A percentile compares a stretch with the other conserved stretches of the same genome.
Evolutionary conservation across 2,888 invertebrate genomes (phyloP).

Genomic region (Poecilus cupreus): DNA sequence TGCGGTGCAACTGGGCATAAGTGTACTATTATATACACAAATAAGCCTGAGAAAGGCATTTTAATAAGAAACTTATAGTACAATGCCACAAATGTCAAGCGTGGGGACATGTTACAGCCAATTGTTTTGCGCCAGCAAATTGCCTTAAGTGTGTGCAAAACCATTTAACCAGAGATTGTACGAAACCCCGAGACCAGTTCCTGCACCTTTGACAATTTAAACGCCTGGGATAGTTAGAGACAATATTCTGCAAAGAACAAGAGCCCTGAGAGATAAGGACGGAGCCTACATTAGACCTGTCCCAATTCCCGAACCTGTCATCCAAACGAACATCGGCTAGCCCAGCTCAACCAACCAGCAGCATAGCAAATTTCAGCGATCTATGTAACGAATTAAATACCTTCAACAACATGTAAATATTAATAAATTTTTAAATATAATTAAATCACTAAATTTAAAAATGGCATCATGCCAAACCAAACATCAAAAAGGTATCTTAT

Average conservation of each 20-base stretch:
- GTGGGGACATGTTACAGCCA: neutral
- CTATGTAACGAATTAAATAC: neutral
- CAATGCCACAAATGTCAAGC: neutral
- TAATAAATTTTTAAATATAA: neutral
- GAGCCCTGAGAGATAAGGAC: too few species aligned
- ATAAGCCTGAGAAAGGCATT: neutral
- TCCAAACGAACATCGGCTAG: too few species aligned
- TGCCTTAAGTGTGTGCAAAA: neutral
- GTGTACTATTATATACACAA: neutral
- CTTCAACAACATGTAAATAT: neutral
- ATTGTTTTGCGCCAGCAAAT: neutral
- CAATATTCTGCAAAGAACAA: too few species aligned
- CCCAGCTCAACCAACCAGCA: too few species aligned
- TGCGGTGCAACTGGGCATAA: too few species aligned
- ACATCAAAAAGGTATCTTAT: too few species aligned
- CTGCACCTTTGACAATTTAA: neutral
- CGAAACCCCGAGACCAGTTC: too few species aligned
- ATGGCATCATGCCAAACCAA: neutral
- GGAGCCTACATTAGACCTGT: neutral
- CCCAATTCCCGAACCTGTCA: neutral
- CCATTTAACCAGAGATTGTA: neutral
- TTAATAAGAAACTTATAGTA: neutral
- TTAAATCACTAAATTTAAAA: neutral
- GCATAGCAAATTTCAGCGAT: too few species aligned
- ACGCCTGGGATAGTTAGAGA: neutral